A percentile compares a stretch with the other conserved stretches of the same genome.
Evolutionary conservation across 2,888 invertebrate species (phyloP).

Genomic region (Acholoe squamosa): DNA sequence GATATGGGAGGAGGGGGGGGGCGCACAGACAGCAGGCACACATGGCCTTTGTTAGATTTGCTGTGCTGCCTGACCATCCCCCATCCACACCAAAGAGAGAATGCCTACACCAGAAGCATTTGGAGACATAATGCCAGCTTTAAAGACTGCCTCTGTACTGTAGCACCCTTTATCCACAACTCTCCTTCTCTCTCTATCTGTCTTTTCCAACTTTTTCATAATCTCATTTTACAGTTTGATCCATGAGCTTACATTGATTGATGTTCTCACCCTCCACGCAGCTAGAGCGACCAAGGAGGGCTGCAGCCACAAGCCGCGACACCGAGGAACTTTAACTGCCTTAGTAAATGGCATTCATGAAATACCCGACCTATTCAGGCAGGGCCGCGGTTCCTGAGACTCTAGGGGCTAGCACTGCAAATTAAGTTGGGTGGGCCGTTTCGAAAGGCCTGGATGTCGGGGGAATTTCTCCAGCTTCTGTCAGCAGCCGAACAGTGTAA

Average conservation of each 20-base stretch:
- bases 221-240: slow-evolving; percentile 25
- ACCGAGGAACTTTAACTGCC: slow-evolving; percentile 1
- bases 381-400: not conserved
- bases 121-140: not conserved
- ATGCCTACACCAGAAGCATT: not conserved
- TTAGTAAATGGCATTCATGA: slow-evolving; percentile 22
- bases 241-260: slow-evolving; percentile 36
- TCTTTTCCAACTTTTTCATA: not conserved
- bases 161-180: not conserved
- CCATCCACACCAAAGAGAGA: not conserved
- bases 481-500: not conserved
- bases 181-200: not conserved
- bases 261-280: not conserved
- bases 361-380: not conserved
- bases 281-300: not conserved
- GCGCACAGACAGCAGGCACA: not conserved
- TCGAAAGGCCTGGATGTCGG: not conserved
- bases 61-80: not conserved
- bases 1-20: not conserved
- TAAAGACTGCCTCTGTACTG: not conserved
- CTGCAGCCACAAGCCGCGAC: not conserved
- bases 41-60: not conserved
- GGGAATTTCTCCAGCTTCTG: not conserved
- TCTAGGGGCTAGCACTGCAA: not conserved
- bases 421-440: not conserved